Conservation (phyloP, 2,113 vertebrate species). For the Myrmophylax atrothorax region DNA sequence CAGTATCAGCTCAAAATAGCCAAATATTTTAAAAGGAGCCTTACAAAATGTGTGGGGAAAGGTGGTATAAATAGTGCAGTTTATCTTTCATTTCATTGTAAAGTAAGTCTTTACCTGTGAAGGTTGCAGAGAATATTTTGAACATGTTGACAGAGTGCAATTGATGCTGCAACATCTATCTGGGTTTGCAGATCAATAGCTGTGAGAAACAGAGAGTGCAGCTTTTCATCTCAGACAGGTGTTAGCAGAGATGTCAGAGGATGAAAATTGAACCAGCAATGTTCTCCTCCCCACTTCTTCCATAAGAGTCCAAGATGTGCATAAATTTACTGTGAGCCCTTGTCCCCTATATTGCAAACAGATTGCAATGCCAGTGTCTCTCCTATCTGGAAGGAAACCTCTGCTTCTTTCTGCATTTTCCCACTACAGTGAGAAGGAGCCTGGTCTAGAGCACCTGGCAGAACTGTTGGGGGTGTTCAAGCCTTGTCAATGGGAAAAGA, state of each 20-base stretch:
- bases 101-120: not conserved
- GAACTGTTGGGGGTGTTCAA: not conserved
- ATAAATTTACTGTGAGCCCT: not conserved
- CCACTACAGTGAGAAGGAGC: not conserved
- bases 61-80: not conserved
- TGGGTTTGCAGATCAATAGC: constrained; percentile 20
- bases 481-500: not conserved
- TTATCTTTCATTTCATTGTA: not conserved
- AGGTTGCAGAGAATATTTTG: not conserved
- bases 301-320: not conserved
- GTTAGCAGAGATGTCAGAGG: constrained; percentile 35
- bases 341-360: not conserved
- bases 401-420: not conserved
- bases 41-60: not conserved
- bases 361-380: not conserved
- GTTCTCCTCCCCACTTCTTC: not conserved
- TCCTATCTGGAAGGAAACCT: not conserved
- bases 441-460: not conserved
- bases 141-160: not conserved
- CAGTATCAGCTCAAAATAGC: not conserved
- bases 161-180: not conserved
- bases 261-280: not conserved
- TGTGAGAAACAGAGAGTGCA: not conserved
- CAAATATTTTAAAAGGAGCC: not conserved
- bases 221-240: not conserved